phyloP scores from a whole-genome alignment of 2,113 vertebrate genomes.

The Poeciliopsis prolifica region DNA sequence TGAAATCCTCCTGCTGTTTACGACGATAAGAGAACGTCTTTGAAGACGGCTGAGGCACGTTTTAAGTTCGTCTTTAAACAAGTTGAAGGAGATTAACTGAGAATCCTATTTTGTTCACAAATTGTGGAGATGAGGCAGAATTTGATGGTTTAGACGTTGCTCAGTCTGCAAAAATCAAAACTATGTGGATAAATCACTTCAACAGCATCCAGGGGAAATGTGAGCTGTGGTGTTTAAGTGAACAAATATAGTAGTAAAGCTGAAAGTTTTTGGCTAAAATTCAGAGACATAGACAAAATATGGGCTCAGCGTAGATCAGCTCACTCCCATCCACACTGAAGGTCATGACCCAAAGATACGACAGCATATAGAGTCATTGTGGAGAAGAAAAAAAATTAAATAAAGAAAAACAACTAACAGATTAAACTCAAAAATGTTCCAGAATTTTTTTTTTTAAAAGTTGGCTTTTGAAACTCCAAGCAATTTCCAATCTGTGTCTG shows the following conservation, averaged over 20 bases:
- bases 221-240: background rate
- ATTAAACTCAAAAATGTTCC: too few species aligned
- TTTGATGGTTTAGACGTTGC: background rate
- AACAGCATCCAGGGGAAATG: background rate
- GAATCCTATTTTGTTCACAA: slow-evolving; percentile 29
- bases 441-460: too few species aligned
- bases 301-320: too few species aligned
- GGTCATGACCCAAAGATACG: background rate
- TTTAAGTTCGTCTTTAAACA: slow-evolving; percentile 32
- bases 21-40: slow-evolving; percentile 49
- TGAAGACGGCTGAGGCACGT: slow-evolving; percentile 34
- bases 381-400: too few species aligned
- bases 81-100: slow-evolving; percentile 9
- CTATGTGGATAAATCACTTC: background rate
- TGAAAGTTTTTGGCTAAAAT: background rate
- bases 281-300: background rate
- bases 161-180: too few species aligned
- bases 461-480: too few species aligned
- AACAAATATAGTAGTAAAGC: background rate
- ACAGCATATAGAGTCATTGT: too few species aligned
- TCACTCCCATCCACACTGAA: background rate
- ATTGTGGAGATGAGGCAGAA: slow-evolving; percentile 8
- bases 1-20: slow-evolving; percentile 9
- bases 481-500: background rate
- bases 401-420: background rate